phyloP scores from a whole-genome alignment of 2,888 invertebrate species.

The Callinectes sapidus region DNA sequence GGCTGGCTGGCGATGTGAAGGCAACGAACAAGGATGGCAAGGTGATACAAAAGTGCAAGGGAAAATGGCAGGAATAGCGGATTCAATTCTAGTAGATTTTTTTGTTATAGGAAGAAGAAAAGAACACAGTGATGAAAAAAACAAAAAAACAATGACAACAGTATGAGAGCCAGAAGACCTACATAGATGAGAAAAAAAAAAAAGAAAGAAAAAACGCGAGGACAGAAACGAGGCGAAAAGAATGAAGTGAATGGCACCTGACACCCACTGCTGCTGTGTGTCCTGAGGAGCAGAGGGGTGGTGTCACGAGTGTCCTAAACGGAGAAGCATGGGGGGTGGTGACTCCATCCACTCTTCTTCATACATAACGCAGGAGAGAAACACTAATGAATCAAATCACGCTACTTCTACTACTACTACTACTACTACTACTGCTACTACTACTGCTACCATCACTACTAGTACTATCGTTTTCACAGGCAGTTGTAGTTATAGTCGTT shows the following conservation, averaged over 20 bases:
- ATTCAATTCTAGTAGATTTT: too few relatives aligned
- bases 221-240: not conserved
- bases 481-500: not conserved
- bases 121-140: not conserved
- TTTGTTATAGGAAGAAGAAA: not conserved
- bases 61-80: too few relatives aligned
- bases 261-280: not conserved
- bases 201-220: not conserved
- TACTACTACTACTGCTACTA: not conserved
- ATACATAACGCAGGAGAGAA: too few relatives aligned
- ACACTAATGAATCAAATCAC: too few relatives aligned
- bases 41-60: not conserved
- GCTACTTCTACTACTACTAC: not conserved
- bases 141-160: not conserved
- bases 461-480: not conserved
- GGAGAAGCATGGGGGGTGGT: not conserved
- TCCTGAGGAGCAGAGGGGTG: not conserved
- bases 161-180: too few relatives aligned
- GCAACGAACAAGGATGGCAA: not conserved
- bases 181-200: not conserved
- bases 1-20: not conserved
- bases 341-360: not conserved
- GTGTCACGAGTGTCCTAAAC: not conserved
- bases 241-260: not conserved
- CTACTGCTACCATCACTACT: not conserved